phyloP scores from a whole-genome alignment of 2,113 vertebrate genomes.

The Egretta garzetta region DNA sequence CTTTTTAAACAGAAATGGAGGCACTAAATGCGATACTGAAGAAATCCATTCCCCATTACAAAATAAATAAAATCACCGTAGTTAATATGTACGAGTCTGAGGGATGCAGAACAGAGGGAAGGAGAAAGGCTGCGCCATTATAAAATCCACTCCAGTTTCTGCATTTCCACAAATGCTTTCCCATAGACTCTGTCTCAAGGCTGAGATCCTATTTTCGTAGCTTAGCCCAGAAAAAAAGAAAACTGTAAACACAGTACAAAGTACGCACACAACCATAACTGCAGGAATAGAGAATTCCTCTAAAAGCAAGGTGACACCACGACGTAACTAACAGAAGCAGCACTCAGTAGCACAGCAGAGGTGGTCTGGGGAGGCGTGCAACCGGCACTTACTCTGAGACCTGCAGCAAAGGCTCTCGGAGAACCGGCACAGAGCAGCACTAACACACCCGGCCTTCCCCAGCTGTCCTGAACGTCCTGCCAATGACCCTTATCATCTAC shows the following conservation, averaged over 20 bases:
- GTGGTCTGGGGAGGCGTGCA: background rate
- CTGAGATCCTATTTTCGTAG: background rate
- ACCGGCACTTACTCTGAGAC: background rate
- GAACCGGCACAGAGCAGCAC: background rate
- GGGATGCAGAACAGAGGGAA: background rate
- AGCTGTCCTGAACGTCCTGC: background rate
- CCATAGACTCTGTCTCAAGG: background rate
- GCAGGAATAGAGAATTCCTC: background rate
- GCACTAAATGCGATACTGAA: background rate
- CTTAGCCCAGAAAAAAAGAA: background rate
- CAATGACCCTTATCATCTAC: fast-evolving
- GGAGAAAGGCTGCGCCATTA: background rate
- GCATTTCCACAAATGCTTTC: background rate
- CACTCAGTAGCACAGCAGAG: background rate
- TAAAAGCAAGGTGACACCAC: background rate
- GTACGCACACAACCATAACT: background rate
- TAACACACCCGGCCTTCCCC: background rate
- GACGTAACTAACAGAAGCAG: background rate
- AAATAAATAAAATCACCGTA: background rate
- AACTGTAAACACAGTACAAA: background rate
- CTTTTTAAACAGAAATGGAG: background rate
- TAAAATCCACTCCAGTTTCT: background rate
- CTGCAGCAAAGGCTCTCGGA: background rate
- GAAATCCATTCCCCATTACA: background rate
- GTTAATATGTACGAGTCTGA: background rate